Evolutionary conservation across 2,888 invertebrate species (phyloP).

Genomic region (Hirtodrosophila trivittata): DNA sequence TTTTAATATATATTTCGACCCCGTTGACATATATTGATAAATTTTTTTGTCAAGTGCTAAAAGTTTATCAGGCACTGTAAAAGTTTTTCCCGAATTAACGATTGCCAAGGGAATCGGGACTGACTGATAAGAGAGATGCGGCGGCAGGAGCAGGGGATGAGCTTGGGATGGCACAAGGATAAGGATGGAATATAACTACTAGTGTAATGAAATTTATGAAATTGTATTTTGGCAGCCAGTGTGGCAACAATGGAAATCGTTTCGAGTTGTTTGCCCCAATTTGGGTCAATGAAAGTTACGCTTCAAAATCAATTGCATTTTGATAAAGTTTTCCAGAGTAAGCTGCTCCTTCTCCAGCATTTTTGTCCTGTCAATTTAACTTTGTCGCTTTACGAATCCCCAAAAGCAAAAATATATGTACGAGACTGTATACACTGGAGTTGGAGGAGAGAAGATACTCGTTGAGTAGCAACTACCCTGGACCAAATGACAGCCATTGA

Average conservation of each 20-base stretch:
- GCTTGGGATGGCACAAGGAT: conserved; percentile 3
- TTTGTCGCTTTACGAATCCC: conserved; percentile 41
- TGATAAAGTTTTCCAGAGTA: conserved; percentile 58
- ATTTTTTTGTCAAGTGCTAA: conserved; percentile 58
- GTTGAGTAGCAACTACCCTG: not conserved
- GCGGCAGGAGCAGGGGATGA: not conserved
- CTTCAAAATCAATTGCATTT: conserved; percentile 74
- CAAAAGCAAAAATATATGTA: conserved; percentile 2
- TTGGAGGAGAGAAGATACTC: not conserved
- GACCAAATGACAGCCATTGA: conserved; percentile 51
- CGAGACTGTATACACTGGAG: not conserved
- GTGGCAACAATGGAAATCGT: conserved; percentile 50
- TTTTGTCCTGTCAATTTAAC: conserved; percentile 47
- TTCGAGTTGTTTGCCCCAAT: conserved; percentile 67
- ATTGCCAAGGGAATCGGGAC: conserved; percentile 11
- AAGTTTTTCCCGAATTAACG: conserved; percentile 49
- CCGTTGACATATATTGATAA: conserved; percentile 59
- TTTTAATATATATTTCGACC: conserved; percentile 16
- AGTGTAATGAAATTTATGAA: conserved; percentile 73
- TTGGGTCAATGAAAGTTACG: conserved; percentile 74
- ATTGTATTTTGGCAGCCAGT: conserved; percentile 59
- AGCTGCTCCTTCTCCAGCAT: conserved; percentile 6
- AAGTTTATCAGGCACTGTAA: conserved; percentile 45
- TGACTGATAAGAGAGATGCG: not conserved
- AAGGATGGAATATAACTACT: not conserved